These are phyloP conservation scores for Megathymus violae DNA, from an alignment of 1,140 invertebrate genomes.

Conservation along the genomic window DNA sequence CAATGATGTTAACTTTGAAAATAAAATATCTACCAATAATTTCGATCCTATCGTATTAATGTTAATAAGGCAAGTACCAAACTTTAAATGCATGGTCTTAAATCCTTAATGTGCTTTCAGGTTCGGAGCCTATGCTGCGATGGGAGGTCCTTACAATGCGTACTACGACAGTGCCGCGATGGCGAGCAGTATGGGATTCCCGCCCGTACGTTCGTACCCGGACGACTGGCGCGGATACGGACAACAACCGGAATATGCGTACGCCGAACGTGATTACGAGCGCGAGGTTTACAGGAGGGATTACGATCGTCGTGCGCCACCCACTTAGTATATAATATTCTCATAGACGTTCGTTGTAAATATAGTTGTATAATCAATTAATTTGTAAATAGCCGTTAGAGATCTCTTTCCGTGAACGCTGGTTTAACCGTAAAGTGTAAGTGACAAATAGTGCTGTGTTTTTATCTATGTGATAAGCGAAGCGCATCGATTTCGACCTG, in stretches of 20 bases:
- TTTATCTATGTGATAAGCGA: constrained; percentile 79
- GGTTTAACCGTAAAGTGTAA: constrained; percentile 73
- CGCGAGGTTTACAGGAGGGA: constrained; percentile 75
- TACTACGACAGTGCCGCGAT: constrained; percentile 67
- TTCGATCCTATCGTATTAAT: too few species aligned
- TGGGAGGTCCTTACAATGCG: constrained; percentile 62
- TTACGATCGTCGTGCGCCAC: constrained; percentile 75
- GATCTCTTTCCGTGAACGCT: constrained; percentile 67
- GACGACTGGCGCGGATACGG: constrained; percentile 74
- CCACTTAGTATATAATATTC: constrained; percentile 56
- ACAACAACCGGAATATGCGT: constrained; percentile 68
- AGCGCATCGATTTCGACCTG: constrained; percentile 63
- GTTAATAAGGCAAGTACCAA: too few species aligned
- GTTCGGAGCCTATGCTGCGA: constrained; percentile 61
- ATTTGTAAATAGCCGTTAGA: constrained; percentile 72
- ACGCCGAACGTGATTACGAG: constrained; percentile 74
- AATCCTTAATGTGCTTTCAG: constrained; percentile 36
- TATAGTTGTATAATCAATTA: constrained; percentile 50
- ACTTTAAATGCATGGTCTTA: too few species aligned
- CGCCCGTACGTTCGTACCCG: constrained; percentile 65
- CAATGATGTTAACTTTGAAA: too few species aligned
- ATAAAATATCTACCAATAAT: too few species aligned
- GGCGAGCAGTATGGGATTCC: constrained; percentile 68
- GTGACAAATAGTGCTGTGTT: constrained; percentile 81
- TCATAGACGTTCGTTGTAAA: constrained; percentile 51